Conservation (phyloP, 2,113 vertebrate species). For the Willisornis vidua region DNA sequence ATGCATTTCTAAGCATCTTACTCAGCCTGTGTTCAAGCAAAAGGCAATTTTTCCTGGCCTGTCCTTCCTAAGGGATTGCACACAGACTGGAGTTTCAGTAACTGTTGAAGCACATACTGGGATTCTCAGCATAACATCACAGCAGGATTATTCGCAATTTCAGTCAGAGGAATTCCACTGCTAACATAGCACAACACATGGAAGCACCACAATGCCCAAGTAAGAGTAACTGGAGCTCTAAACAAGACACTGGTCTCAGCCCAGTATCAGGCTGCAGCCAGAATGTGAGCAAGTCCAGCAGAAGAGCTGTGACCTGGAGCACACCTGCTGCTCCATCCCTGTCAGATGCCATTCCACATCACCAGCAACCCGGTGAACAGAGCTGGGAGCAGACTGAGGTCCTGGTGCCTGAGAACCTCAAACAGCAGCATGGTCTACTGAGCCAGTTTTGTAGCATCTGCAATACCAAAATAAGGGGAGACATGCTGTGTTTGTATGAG, state of each 20-base stretch:
- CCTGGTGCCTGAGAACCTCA: neutral
- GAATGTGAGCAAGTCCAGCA: rapidly evolving
- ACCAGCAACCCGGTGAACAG: rapidly evolving
- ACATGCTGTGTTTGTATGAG: neutral
- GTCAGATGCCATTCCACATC: rapidly evolving
- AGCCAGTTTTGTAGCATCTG: neutral
- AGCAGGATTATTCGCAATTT: neutral
- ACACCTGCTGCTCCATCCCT: neutral
- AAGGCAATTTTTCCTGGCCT: neutral
- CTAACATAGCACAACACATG: neutral
- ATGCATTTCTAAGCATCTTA: neutral
- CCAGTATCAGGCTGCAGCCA: neutral
- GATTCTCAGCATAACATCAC: neutral
- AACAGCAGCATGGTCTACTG: neutral
- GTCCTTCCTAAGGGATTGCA: neutral
- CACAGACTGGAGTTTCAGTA: neutral
- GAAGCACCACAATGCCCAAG: neutral
- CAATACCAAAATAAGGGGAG: neutral
- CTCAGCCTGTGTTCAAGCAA: neutral
- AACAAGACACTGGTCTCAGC: rapidly evolving
- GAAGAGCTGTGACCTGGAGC: neutral
- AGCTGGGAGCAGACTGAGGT: neutral
- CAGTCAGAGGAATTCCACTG: neutral
- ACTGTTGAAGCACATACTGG: neutral
- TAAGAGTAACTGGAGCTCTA: neutral